Evolutionary conservation across 2,797 vertebrate genomes (phyloP).

Genomic region (Austrolebias charrua): DNA sequence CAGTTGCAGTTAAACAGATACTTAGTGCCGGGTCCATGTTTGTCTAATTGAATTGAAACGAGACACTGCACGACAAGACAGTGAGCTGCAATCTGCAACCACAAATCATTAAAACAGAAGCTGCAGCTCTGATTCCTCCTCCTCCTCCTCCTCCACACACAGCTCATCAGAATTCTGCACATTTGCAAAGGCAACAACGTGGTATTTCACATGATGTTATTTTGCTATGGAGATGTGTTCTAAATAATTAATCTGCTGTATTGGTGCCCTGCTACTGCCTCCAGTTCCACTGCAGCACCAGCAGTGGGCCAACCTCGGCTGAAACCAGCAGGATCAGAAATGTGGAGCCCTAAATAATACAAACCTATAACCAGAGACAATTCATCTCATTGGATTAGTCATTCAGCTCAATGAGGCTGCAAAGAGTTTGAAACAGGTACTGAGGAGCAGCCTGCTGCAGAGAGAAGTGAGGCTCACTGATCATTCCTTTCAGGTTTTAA

Average conservation of each 20-base stretch:
- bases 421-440: slow-evolving; percentile 39
- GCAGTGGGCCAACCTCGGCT: slow-evolving; percentile 41
- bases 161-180: slow-evolving; percentile 12
- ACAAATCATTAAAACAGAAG: slow-evolving; percentile 46
- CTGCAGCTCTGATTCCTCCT: slow-evolving; percentile 23
- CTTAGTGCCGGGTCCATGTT: slow-evolving; percentile 44
- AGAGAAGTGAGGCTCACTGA: slow-evolving; percentile 18
- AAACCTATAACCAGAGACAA: slow-evolving; percentile 39
- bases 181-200: slow-evolving; percentile 31
- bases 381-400: slow-evolving; percentile 48
- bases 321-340: background rate
- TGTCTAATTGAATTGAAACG: slow-evolving; percentile 59
- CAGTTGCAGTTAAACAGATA: slow-evolving; percentile 65
- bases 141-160: slow-evolving; percentile 1
- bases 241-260: slow-evolving; percentile 72
- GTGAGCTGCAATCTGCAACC: slow-evolving; percentile 45
- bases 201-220: slow-evolving; percentile 53
- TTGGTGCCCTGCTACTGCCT: slow-evolving; percentile 58
- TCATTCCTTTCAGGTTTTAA: slow-evolving; percentile 33
- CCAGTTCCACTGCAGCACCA: slow-evolving; percentile 64
- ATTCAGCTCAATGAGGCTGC: slow-evolving; percentile 41
- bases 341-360: background rate
- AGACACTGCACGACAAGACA: slow-evolving; percentile 46
- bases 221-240: slow-evolving; percentile 62
- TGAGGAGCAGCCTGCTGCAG: slow-evolving; percentile 21